These are phyloP conservation scores for Cuculus canorus DNA, from an alignment of 2,797 vertebrate species.

Conservation along the genomic window DNA sequence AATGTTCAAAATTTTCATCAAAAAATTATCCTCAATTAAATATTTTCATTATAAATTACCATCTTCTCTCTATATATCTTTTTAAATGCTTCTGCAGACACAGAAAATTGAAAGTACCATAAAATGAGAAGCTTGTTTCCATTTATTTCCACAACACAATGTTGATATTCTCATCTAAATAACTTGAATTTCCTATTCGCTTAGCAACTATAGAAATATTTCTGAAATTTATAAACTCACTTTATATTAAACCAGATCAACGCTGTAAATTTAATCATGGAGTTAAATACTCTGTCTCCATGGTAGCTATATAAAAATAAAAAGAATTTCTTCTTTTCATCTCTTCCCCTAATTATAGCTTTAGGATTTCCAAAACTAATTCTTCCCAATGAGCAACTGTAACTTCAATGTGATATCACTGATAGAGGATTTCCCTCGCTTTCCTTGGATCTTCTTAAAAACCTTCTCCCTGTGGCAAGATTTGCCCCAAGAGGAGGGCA, in stretches of 20 bases:
- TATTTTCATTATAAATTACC: background rate
- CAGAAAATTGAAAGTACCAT: background rate
- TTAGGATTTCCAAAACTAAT: slow-evolving; percentile 34
- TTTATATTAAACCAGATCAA: background rate
- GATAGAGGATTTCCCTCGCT: background rate
- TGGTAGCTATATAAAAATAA: background rate
- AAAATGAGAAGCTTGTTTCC: background rate
- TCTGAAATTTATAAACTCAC: background rate
- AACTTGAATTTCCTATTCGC: background rate
- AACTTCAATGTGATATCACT: slow-evolving; percentile 16
- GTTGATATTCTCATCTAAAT: background rate
- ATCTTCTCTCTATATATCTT: background rate
- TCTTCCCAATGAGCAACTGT: slow-evolving; percentile 39
- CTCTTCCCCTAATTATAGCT: slow-evolving; percentile 33
- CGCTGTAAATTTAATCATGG: slow-evolving; percentile 2
- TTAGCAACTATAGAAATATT: background rate
- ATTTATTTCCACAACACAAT: background rate
- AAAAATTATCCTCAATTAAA: background rate
- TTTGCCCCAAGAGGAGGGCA: background rate
- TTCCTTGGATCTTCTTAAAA: background rate
- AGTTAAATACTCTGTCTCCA: background rate
- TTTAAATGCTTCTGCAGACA: background rate
- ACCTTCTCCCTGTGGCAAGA: background rate
- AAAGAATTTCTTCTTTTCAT: slow-evolving; percentile 33
- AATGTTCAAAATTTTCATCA: background rate